Percentiles rank a stretch among this genome's conserved stretches.
phyloP scores from a whole-genome alignment of 2,888 invertebrate species.

The Pollenia angustigena region DNA sequence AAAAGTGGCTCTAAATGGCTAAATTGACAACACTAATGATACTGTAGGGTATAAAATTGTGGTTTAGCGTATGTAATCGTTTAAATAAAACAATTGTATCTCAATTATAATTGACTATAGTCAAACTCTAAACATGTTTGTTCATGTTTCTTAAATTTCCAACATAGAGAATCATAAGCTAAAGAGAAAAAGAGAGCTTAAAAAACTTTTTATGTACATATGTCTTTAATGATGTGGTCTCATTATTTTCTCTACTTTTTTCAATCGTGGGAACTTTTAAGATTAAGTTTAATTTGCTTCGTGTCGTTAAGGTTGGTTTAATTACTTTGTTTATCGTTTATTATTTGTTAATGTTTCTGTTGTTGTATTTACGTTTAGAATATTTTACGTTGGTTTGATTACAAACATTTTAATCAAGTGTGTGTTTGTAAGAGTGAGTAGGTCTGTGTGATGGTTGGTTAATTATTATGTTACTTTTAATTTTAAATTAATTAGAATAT shows the following conservation, averaged over 20 bases:
- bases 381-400: conserved; percentile 39
- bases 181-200: neutral
- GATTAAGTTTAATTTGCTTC: conserved; percentile 53
- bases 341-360: conserved; percentile 56
- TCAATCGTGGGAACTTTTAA: conserved; percentile 62
- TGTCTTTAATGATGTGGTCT: conserved; percentile 39
- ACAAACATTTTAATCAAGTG: conserved; percentile 22
- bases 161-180: conserved; percentile 9
- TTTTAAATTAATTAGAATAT: conserved; percentile 66
- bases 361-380: conserved; percentile 34
- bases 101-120: too few species aligned
- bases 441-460: conserved; percentile 49
- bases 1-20: too few species aligned
- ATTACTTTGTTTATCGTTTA: conserved; percentile 57
- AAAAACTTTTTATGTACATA: neutral
- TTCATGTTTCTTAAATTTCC: conserved; percentile 5
- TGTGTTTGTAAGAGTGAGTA: conserved; percentile 13
- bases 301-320: conserved; percentile 11
- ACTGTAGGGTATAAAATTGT: too few species aligned
- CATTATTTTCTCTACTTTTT: conserved; percentile 11
- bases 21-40: too few species aligned
- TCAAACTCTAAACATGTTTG: conserved; percentile 15
- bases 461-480: conserved; percentile 61
- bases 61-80: too few species aligned
- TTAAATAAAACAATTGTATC: neutral